Evolutionary conservation across 2,888 invertebrate species (phyloP), one percentile per base, ranked within the genome.

Genomic region (Leucophenga maculata): DNA sequence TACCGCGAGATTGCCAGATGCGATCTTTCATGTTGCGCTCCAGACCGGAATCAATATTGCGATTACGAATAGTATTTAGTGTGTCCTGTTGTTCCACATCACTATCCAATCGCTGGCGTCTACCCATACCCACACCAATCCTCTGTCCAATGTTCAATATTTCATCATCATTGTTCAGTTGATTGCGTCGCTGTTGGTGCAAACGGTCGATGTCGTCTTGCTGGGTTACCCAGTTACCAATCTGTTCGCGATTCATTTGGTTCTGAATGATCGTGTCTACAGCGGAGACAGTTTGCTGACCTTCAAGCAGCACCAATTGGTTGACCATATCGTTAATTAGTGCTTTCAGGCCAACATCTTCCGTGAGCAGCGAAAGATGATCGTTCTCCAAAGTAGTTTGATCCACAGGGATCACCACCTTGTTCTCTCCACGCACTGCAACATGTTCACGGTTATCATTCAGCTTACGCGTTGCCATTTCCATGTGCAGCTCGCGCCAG

Each of bases 261-360:
- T 46, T 18, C 48, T 3, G 20, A 8, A 46, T 20, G 22, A 11
- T 26, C 48, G n/a, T 52, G 32, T 44, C 68, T 52, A 18, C 68
- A 20, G 31, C 1, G 13, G 13, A 59, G 46, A 20, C 20, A 48
- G 31, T 8, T 0, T 14, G 39, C 39, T 39, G 66, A 6, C 71
- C 69, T 66, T 78, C 78, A 0, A 66, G 62, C 46, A 83, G 11
- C 6, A 77, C 77, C 31, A 80, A 16, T 20, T 85, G 77, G 65
- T 78, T 77, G 32, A 86, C 73, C 1, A 86, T 72, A 11, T 72
- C 72, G 26, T 79, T 78, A 3, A 86, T 65, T 55, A 81, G 83
- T 13, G 74, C 74, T 39, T 78, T 79, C 65, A 86, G 64, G 32
- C 76, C 83, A 48, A 86, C 73, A 67, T 86, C 86, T 31, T 86